phyloP scores from a whole-genome alignment of 2,888 invertebrate species.

The Drosophila testacea region DNA sequence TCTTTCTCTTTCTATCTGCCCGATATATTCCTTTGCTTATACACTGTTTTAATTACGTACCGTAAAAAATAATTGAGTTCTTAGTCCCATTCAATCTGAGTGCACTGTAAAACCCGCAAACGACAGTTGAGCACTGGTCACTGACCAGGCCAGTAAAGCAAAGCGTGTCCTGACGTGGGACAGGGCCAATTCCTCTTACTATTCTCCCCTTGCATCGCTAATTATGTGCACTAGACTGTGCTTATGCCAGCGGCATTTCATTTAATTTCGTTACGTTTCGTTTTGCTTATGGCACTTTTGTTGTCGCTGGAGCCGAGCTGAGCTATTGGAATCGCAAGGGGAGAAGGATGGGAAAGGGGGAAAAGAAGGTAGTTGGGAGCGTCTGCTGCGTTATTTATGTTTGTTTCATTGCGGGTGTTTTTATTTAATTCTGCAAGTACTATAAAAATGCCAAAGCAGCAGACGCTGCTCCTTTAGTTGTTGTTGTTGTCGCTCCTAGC shows the following conservation, averaged over 20 bases:
- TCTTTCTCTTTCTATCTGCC: neutral
- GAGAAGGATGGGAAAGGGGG: neutral
- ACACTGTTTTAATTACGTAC: slow-evolving; percentile 64
- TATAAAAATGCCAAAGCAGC: slow-evolving; percentile 60
- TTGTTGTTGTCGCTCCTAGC: slow-evolving; percentile 3
- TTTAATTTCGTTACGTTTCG: slow-evolving; percentile 53
- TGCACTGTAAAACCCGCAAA: slow-evolving; percentile 35
- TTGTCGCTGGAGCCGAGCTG: slow-evolving; percentile 13
- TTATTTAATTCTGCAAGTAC: slow-evolving; percentile 72
- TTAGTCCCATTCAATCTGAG: slow-evolving; percentile 66
- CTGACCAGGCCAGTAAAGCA: slow-evolving; percentile 50
- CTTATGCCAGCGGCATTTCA: slow-evolving; percentile 54
- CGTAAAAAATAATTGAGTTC: slow-evolving; percentile 79
- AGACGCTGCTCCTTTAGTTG: slow-evolving; percentile 26
- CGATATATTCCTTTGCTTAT: slow-evolving; percentile 13
- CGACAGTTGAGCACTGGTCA: slow-evolving; percentile 60
- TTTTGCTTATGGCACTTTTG: slow-evolving; percentile 49
- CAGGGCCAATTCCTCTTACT: slow-evolving; percentile 32
- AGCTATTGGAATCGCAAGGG: neutral
- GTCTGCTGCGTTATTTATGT: slow-evolving; percentile 56
- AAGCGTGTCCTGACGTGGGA: neutral
- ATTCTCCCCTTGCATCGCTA: slow-evolving; percentile 38
- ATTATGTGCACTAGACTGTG: slow-evolving; percentile 78
- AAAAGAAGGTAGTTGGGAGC: neutral
- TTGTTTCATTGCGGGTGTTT: slow-evolving; percentile 72